Percentiles rank a stretch among this genome's conserved stretches.
Evolutionary conservation across 2,113 vertebrate genomes (phyloP).

Genomic region (Phylloscopus whistleri): DNA sequence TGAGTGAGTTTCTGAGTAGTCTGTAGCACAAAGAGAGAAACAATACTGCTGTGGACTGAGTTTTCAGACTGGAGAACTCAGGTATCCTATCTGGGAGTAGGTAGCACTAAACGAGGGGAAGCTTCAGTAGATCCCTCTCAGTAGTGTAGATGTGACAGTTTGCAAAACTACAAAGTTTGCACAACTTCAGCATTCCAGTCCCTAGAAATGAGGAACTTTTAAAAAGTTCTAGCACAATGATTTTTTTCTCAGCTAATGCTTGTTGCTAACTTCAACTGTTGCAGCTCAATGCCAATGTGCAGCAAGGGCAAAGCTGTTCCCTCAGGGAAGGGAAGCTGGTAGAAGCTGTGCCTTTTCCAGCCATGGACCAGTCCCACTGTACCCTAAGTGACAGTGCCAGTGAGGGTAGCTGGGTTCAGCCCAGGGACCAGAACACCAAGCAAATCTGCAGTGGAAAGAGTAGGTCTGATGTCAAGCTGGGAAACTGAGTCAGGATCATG

Average conservation of each 20-base stretch:
- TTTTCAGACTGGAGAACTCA: not conserved
- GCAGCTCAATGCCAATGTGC: not conserved
- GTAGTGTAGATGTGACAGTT: not conserved
- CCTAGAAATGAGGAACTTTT: not conserved
- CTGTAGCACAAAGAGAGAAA: not conserved
- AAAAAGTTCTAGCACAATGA: not conserved
- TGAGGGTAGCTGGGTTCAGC: not conserved
- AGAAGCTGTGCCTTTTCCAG: not conserved
- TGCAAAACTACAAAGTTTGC: not conserved
- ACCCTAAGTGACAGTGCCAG: not conserved
- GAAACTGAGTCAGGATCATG: not conserved
- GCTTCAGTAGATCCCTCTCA: not conserved
- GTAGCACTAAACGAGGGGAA: not conserved
- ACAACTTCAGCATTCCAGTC: not conserved
- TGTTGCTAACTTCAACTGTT: not conserved
- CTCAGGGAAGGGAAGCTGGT: not conserved
- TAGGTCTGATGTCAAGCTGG: not conserved
- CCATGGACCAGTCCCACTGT: not conserved
- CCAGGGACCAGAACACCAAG: not conserved
- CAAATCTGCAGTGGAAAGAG: not conserved
- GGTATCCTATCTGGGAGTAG: not conserved
- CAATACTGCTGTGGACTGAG: fast-evolving
- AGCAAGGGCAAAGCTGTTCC: not conserved
- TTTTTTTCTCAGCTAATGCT: not conserved
- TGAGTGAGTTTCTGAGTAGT: not conserved